phyloP scores from a whole-genome alignment of 2,113 vertebrate species.

The Agelaius phoeniceus region DNA sequence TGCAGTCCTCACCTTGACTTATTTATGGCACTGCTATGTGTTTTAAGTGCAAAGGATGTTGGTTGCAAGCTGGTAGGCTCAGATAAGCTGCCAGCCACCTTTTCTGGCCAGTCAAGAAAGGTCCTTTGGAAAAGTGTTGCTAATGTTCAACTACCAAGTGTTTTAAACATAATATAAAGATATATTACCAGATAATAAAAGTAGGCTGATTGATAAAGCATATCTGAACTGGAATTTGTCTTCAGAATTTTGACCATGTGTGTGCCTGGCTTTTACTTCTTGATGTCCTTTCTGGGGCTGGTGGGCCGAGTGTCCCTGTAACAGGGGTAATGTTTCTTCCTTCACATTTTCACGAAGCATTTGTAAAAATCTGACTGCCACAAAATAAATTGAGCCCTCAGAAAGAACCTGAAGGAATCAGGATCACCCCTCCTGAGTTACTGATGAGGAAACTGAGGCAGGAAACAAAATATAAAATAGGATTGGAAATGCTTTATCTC shows the following conservation, averaged over 20 bases:
- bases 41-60: not conserved
- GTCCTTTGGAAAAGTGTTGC: not conserved
- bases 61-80: not conserved
- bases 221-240: not conserved
- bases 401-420: not conserved
- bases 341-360: not conserved
- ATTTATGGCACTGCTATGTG: not conserved
- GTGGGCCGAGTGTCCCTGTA: not conserved
- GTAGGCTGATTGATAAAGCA: not conserved
- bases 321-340: not conserved
- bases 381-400: not conserved
- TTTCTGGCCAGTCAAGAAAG: not conserved
- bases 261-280: not conserved
- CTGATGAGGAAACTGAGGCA: not conserved
- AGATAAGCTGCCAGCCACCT: not conserved
- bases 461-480: not conserved
- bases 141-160: not conserved
- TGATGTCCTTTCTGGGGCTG: not conserved
- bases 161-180: not conserved
- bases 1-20: not conserved
- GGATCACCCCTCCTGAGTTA: fast-evolving
- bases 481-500: not conserved
- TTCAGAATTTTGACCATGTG: fast-evolving
- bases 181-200: not conserved
- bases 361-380: not conserved